Percentiles rank a stretch among this genome's conserved stretches.
These are phyloP conservation scores for Panurus biarmicus DNA, from an alignment of 2,113 vertebrate genomes.

Conservation along the genomic window DNA sequence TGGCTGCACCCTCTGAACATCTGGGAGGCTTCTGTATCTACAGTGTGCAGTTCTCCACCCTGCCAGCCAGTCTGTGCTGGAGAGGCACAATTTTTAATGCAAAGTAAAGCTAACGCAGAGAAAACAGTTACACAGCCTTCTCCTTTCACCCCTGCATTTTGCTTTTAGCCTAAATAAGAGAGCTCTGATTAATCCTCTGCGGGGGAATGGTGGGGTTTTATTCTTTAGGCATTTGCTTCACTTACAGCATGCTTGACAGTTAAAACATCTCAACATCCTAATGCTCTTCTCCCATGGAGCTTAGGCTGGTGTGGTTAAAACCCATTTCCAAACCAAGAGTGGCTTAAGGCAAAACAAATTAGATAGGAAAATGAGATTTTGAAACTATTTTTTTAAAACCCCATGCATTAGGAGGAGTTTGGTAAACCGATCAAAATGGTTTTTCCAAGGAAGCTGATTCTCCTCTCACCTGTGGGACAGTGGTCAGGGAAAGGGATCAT, in stretches of 20 bases:
- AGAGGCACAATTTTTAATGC: neutral
- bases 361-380: neutral
- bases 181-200: neutral
- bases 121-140: neutral
- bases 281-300: neutral
- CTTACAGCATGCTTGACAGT: neutral
- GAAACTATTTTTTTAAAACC: neutral
- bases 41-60: neutral
- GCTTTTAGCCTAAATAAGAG: neutral
- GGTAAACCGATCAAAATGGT: rapidly evolving
- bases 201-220: neutral
- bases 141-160: neutral
- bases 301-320: neutral
- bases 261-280: neutral
- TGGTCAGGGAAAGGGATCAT: neutral
- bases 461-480: rapidly evolving
- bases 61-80: neutral
- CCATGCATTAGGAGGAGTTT: neutral
- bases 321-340: neutral
- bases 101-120: neutral
- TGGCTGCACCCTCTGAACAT: neutral
- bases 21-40: neutral
- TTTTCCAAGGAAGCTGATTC: neutral
- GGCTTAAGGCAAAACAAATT: neutral
- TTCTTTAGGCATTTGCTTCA: neutral